Conservation (phyloP, 2,888 invertebrate species). For the Omphaloscelis lunosa region DNA sequence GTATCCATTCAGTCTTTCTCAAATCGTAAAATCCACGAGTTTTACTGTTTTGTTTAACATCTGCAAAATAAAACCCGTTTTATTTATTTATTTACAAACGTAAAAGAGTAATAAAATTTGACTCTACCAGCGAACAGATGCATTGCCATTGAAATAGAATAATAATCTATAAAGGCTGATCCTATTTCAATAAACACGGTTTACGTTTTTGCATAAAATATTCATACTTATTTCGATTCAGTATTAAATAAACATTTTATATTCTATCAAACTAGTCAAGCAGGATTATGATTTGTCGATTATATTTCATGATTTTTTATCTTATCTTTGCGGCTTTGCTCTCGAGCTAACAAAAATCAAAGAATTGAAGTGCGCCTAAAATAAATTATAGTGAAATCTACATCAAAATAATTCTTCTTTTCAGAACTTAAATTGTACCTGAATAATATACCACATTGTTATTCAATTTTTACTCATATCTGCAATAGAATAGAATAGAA, state of each 20-base stretch:
- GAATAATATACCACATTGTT: too few relatives aligned
- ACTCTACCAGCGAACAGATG: neutral
- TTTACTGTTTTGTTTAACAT: constrained; percentile 24
- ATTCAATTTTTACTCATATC: neutral
- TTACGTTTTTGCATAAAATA: constrained; percentile 10
- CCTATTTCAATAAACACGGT: constrained; percentile 24
- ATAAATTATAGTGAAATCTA: too few relatives aligned
- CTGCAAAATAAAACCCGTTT: constrained; percentile 42
- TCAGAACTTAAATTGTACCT: too few relatives aligned
- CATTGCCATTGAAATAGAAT: constrained; percentile 13
- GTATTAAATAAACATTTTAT: neutral
- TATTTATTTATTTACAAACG: constrained; percentile 20
- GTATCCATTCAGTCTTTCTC: neutral
- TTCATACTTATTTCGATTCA: neutral
- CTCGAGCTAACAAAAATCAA: too few relatives aligned
- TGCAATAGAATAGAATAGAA: too few relatives aligned
- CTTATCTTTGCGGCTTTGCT: too few relatives aligned
- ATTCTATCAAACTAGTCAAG: neutral
- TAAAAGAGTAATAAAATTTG: constrained; percentile 29
- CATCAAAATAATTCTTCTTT: too few relatives aligned
- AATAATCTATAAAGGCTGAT: constrained; percentile 24
- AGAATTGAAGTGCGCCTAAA: too few relatives aligned
- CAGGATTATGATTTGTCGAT: too few relatives aligned
- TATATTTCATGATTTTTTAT: too few relatives aligned
- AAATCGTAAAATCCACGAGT: constrained; percentile 29